phyloP scores from a whole-genome alignment of 92 coral and sea anemone genomes.

The Isaurus tuberculatus region DNA sequence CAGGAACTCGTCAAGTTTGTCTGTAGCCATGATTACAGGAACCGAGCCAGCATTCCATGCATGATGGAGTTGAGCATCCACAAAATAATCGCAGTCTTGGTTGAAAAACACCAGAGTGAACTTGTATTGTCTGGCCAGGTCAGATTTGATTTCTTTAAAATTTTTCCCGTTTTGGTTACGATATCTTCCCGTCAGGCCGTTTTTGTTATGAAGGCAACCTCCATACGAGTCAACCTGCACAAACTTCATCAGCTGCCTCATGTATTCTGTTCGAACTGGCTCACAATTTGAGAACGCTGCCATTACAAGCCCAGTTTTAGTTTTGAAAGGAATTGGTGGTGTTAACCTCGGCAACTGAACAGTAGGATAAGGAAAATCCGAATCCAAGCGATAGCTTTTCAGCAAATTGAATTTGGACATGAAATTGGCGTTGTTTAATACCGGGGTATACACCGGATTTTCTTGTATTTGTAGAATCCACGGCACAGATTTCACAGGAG shows the following conservation, averaged over 20 bases:
- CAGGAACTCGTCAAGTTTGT: slow-evolving; percentile 70
- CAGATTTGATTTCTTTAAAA: slow-evolving; percentile 44
- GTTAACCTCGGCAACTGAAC: slow-evolving; percentile 44
- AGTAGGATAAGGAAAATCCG: slow-evolving; percentile 62
- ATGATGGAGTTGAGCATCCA: slow-evolving; percentile 70
- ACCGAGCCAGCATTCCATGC: slow-evolving; percentile 76
- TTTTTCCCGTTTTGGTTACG: too few relatives aligned
- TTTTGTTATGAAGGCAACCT: slow-evolving; percentile 61
- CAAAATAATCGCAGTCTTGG: slow-evolving; percentile 80
- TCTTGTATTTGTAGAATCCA: slow-evolving; percentile 49
- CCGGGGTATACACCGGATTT: slow-evolving; percentile 72
- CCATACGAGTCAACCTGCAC: slow-evolving; percentile 76
- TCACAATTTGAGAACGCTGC: slow-evolving; percentile 84
- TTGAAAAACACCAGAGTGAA: slow-evolving; percentile 73
- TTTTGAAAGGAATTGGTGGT: slow-evolving; percentile 57
- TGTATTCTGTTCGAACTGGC: slow-evolving; percentile 66
- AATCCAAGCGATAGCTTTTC: slow-evolving; percentile 59
- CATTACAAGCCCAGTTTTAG: slow-evolving; percentile 60
- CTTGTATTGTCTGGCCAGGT: slow-evolving; percentile 62
- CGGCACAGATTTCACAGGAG: slow-evolving; percentile 49
- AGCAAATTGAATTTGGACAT: slow-evolving; percentile 53
- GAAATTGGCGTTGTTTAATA: slow-evolving; percentile 17
- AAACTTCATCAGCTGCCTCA: slow-evolving; percentile 68
- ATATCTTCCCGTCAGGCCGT: too few relatives aligned
- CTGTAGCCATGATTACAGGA: slow-evolving; percentile 78